phyloP scores from a whole-genome alignment of 2,888 invertebrate genomes.

The Dryococelus australis region DNA sequence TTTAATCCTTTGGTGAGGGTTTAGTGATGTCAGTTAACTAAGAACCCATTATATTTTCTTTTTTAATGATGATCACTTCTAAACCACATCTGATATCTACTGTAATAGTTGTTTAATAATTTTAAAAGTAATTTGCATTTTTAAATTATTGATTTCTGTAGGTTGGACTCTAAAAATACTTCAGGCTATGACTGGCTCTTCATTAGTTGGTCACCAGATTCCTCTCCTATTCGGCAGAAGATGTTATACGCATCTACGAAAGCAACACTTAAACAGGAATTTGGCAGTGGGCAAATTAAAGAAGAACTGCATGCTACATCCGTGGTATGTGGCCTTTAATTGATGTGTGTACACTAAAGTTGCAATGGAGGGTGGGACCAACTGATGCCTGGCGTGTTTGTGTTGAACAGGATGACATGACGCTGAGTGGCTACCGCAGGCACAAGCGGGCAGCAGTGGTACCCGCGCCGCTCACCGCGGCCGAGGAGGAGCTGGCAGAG shows the following conservation, averaged over 20 bases:
- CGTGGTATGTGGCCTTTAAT: constrained; percentile 62
- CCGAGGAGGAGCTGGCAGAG: constrained; percentile 86
- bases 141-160: constrained; percentile 50
- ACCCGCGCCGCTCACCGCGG: constrained; percentile 88
- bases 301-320: constrained; percentile 93
- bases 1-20: too few species aligned
- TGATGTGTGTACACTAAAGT: not conserved
- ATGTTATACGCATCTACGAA: constrained; percentile 99
- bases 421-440: constrained; percentile 80
- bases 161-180: constrained; percentile 79
- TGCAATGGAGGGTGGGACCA: not conserved
- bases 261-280: constrained; percentile 95
- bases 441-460: constrained; percentile 79
- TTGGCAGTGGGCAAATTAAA: constrained; percentile 92
- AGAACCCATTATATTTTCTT: too few species aligned
- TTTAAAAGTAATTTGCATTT: too few species aligned
- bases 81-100: too few species aligned
- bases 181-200: constrained; percentile 88
- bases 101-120: too few species aligned
- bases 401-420: constrained; percentile 75
- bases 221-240: constrained; percentile 89
- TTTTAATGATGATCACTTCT: too few species aligned
- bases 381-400: not conserved
- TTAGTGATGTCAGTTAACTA: too few species aligned
- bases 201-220: constrained; percentile 94